A percentile compares a stretch with the other conserved stretches of the same genome.
phyloP scores from a whole-genome alignment of 2,113 vertebrate genomes.

The Mugil cephalus region DNA sequence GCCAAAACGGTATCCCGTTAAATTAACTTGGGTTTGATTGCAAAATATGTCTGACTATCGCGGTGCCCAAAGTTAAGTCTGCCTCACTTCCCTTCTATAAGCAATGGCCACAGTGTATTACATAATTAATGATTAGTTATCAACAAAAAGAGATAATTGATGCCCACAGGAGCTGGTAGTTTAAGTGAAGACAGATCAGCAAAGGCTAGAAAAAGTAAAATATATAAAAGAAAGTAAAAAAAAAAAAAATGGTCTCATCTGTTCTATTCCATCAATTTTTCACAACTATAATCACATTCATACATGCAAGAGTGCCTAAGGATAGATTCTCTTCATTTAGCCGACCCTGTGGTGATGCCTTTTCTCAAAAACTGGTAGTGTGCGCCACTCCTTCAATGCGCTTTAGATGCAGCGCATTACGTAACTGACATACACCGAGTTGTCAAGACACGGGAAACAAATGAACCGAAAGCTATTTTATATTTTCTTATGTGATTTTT shows the following conservation, averaged over 20 bases:
- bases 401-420: slow-evolving; percentile 34
- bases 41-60: slow-evolving; percentile 61
- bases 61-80: slow-evolving; percentile 55
- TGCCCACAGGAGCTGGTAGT: slow-evolving; percentile 64
- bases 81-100: slow-evolving; percentile 46
- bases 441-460: slow-evolving; percentile 25
- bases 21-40: slow-evolving; percentile 58
- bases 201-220: slow-evolving; percentile 53
- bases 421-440: slow-evolving; percentile 36
- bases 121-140: slow-evolving; percentile 76
- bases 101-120: slow-evolving; percentile 49
- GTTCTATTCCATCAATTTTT: slow-evolving; percentile 41
- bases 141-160: slow-evolving; percentile 68
- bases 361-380: slow-evolving; percentile 33
- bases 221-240: background rate
- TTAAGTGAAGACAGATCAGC: slow-evolving; percentile 63
- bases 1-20: slow-evolving; percentile 31
- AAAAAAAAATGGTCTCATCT: slow-evolving; percentile 25
- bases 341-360: slow-evolving; percentile 38
- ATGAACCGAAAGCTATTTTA: slow-evolving; percentile 19
- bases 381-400: slow-evolving; percentile 22
- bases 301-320: slow-evolving; percentile 30
- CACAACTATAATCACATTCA: slow-evolving; percentile 46
- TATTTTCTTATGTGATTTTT: slow-evolving; percentile 1
- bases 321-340: slow-evolving; percentile 48